A percentile compares a stretch with the other conserved stretches of the same genome.
Evolutionary conservation across 2,797 vertebrate genomes (phyloP).

Genomic region (Tenualosa ilisha): DNA sequence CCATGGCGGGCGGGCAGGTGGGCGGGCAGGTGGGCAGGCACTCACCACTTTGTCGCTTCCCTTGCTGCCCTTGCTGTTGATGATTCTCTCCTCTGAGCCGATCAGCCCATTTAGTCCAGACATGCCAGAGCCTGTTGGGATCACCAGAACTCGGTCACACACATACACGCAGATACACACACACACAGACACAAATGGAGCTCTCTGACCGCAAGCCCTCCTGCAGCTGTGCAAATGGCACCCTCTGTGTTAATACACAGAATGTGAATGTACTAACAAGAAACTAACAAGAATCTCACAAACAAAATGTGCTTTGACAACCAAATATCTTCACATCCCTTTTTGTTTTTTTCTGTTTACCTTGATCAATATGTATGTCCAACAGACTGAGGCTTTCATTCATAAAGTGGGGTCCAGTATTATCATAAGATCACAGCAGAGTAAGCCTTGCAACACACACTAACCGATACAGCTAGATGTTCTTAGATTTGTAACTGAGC

Average conservation of each 20-base stretch:
- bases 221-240: neutral
- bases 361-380: neutral
- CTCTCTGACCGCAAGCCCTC: neutral
- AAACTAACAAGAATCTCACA: neutral
- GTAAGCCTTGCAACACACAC: neutral
- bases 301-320: neutral
- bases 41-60: constrained; percentile 91
- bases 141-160: constrained; percentile 2
- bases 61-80: constrained; percentile 88
- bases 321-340: neutral
- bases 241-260: neutral
- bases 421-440: neutral
- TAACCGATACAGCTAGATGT: neutral
- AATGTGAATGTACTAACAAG: neutral
- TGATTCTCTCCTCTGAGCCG: constrained; percentile 88
- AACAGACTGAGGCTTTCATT: neutral
- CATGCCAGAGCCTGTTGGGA: constrained; percentile 85
- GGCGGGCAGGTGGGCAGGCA: neutral
- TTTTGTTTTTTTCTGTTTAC: neutral
- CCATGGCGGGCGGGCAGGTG: neutral
- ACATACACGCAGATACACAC: no score
- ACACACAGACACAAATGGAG: constrained; percentile 33
- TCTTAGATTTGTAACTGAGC: neutral
- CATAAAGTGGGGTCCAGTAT: neutral
- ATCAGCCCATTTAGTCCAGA: constrained; percentile 87